Percentiles rank a stretch among this genome's conserved stretches.
Conservation (phyloP, 2,888 invertebrate genomes). For the Mythimna pallens region DNA sequence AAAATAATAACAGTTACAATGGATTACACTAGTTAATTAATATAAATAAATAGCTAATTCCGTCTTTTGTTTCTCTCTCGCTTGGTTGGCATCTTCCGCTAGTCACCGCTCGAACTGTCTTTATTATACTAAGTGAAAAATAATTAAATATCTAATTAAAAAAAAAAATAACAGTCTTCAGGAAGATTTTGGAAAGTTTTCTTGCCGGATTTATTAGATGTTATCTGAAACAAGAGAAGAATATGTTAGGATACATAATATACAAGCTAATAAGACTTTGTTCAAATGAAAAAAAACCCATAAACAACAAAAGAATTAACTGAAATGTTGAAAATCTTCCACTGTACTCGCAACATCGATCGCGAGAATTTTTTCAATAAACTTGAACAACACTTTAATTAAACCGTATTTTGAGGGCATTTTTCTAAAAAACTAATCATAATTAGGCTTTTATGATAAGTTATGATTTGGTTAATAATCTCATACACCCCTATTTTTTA, state of each 20-base stretch:
- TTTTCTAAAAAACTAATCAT: too few relatives aligned
- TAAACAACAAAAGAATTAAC: background rate
- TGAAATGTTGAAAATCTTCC: too few relatives aligned
- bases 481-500: too few relatives aligned
- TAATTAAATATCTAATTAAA: conserved; percentile 74
- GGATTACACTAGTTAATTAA: conserved; percentile 79
- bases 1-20: conserved; percentile 71
- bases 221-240: conserved; percentile 85
- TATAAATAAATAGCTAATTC: conserved; percentile 87
- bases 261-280: background rate
- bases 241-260: too few relatives aligned
- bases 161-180: conserved; percentile 86
- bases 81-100: conserved; percentile 83
- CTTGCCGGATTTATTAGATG: conserved; percentile 82
- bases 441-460: too few relatives aligned
- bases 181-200: conserved; percentile 89
- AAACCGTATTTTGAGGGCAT: too few relatives aligned
- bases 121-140: conserved; percentile 75
- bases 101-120: conserved; percentile 71
- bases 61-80: conserved; percentile 90
- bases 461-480: too few relatives aligned
- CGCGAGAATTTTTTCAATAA: too few relatives aligned
- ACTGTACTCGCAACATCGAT: too few relatives aligned
- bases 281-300: background rate
- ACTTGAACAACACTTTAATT: too few relatives aligned